Base-by-base conservation (phyloP, 1,140 invertebrate genomes). In the Acromyrmex echinatior region DNA sequence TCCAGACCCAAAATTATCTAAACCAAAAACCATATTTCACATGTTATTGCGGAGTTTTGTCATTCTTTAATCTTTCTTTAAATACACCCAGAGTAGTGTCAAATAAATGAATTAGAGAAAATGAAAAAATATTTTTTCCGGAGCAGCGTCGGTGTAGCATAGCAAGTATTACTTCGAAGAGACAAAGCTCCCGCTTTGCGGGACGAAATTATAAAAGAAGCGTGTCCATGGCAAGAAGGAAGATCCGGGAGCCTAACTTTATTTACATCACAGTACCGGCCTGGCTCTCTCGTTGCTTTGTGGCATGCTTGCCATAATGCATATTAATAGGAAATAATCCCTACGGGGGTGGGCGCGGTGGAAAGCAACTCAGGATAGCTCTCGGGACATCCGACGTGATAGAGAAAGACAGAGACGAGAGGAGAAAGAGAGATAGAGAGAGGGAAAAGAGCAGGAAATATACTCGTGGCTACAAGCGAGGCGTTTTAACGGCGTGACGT, bases 401-500 rank as follows among this genome's bases (percentile, higher is more conserved):
- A 45, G 39, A 74, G 79, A 25, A 70, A 70, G 66, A 70, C 25
- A 63, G n/a, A 51, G 39, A 70, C 0, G 90, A 89, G 86, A 90
- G 91, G 14, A 88, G 85, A 88, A 74, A 88, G 82, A 65, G 28
- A 31, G 3, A 31, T 3, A 31, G 28, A 31, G 28, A 31, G 28
- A 31, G 28, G 0, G 28, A 31, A 3, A 31, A 31, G 76, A 45
- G 73, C 63, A 87, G 74, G 87, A 86, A 68, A 86, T 81, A 87
- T 86, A 86, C 77, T 73, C 66, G 73, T 66, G 68, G 86, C 85
- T 90, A 88, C 88, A 88, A 79, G 80, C 87, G 90, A 71, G 70
- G 88, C 88, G 91, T 92, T 93, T 93, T 94, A 91, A 92, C 92
- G 90, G 91, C 92, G 91, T 70, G 70, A 77, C 86, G 85, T 86